Base-by-base conservation (phyloP, 2,797 vertebrate species). In the Scarus forsteni region DNA sequence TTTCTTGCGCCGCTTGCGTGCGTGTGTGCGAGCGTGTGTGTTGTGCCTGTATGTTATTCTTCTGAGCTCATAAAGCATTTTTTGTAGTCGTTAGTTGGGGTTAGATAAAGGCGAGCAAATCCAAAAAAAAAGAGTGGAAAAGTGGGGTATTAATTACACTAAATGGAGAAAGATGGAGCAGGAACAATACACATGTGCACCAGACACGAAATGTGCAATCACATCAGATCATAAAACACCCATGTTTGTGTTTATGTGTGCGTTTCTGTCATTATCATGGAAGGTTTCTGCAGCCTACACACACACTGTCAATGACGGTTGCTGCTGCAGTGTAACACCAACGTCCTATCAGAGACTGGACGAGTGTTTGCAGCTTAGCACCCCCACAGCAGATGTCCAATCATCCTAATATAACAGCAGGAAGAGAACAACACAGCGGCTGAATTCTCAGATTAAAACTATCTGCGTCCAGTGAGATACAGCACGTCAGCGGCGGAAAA, bases 141-240 rank as follows among this genome's bases (percentile, higher is more conserved):
- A 90, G 91, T 86, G 92, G 94, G 92, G 91, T 92, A 96, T 96
- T 95, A 95, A 96, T 96, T 96, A 95, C 77, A 83, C 85, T 94
- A 95, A 95, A 95, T 90, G 93, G 94, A 96, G 94, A 95, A 96
- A 95, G 84, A 86, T 85, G 83, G 71, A 40, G 73, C 58, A 15
- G n/a, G 40, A 75, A 80, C 49, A 63, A 64, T 1, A 57, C 75
- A 80, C 42, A 51, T 67, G 69, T 71, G 56, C 57, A 63, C 11
- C 77, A 83, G 63, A 64, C 53, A 76, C 12, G 10, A 48, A 66
- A 61, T 0, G 6, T 62, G 45, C 38, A 60, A 46, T 72, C 79
- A 71, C 13, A 51, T 56, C 34, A 55, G 39, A 64, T 51, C 10
- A 50, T 11, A 42, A 55, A 89, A 90, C 92, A 92, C 95, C 89